These are phyloP conservation scores for Acleris emargana DNA, from an alignment of 2,888 invertebrate genomes.

Conservation along the genomic window DNA sequence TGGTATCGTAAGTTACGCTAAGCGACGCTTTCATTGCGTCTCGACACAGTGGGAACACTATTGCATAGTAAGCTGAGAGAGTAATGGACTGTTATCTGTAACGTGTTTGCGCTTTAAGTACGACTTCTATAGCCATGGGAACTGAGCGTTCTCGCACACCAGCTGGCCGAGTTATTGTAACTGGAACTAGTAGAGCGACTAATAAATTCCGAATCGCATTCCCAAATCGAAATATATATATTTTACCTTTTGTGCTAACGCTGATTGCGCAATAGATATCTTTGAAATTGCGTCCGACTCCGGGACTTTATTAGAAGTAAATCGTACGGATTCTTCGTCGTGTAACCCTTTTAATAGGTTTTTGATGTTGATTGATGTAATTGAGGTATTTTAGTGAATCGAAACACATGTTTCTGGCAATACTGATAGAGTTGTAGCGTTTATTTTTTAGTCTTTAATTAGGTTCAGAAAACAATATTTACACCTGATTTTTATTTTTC, in stretches of 20 bases:
- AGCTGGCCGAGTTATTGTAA: constrained; percentile 62
- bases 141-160: constrained; percentile 49
- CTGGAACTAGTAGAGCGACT: constrained; percentile 58
- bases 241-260: constrained; percentile 52
- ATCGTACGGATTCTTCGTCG: constrained; percentile 35
- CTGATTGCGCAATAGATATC: constrained; percentile 53
- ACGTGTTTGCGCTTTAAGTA: not conserved
- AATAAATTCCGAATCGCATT: constrained; percentile 75
- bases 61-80: constrained; percentile 1
- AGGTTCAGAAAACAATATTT: not conserved
- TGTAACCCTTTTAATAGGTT: constrained; percentile 23
- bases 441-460: constrained; percentile 3
- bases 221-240: constrained; percentile 62
- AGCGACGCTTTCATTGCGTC: constrained; percentile 24
- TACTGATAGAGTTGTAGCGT: not conserved
- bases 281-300: constrained; percentile 12
- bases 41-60: constrained; percentile 4
- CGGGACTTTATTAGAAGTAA: constrained; percentile 24
- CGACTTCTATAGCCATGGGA: constrained; percentile 54
- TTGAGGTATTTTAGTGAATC: constrained; percentile 11
- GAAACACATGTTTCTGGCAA: not conserved
- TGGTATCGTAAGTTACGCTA: constrained; percentile 14
- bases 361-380: constrained; percentile 20
- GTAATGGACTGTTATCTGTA: constrained; percentile 25
- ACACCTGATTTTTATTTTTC: not conserved